Evolutionary conservation across 2,797 vertebrate genomes (phyloP).

Genomic region (Myotis daubentonii): DNA sequence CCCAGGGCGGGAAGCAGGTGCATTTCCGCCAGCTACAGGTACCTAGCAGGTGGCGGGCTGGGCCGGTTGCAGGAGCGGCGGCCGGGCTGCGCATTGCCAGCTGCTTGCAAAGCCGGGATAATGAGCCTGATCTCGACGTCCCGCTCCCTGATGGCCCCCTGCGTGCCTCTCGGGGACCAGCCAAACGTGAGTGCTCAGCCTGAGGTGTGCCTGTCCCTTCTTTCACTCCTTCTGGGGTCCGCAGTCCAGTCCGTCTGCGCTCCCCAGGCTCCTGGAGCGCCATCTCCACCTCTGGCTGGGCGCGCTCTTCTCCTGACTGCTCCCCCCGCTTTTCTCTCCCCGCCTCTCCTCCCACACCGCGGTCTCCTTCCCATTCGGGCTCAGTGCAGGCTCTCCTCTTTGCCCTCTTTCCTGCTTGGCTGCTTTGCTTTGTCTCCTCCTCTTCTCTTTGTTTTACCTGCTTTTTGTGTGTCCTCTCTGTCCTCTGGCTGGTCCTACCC

Average conservation of each 20-base stretch:
- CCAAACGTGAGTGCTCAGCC: slow-evolving; percentile 36
- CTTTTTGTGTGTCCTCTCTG: neutral
- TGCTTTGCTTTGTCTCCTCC: neutral
- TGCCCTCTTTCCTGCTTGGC: neutral
- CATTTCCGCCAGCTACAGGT: slow-evolving; percentile 25
- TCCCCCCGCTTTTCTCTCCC: neutral
- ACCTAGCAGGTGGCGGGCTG: neutral
- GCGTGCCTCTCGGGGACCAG: neutral
- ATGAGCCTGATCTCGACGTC: neutral
- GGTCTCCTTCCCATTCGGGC: neutral
- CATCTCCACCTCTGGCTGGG: neutral
- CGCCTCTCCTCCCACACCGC: too few species aligned
- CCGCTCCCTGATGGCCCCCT: neutral
- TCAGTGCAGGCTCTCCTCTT: neutral
- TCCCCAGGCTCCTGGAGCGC: neutral
- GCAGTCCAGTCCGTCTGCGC: neutral
- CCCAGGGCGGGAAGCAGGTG: neutral
- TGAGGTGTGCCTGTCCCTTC: neutral
- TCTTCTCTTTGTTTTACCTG: neutral
- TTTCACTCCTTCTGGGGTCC: neutral
- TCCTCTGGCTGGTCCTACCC: neutral
- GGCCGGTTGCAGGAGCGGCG: neutral
- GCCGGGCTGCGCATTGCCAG: neutral
- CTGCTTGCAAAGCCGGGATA: neutral
- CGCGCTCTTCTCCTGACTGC: too few species aligned